Conservation (phyloP, 2,113 vertebrate genomes). For the Antechinus flavipes region DNA sequence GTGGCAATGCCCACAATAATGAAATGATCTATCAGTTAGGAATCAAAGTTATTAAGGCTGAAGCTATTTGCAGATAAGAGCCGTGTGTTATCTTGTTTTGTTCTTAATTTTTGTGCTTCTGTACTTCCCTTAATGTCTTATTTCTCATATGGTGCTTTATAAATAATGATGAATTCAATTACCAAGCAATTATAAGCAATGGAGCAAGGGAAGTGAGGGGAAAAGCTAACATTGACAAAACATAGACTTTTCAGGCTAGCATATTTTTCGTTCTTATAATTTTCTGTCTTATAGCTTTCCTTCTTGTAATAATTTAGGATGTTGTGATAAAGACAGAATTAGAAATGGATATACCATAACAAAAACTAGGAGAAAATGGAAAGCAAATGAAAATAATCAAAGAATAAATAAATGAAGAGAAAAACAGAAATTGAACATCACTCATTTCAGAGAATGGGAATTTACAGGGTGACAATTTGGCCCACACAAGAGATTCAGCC, state of each 20-base stretch:
- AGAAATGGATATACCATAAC: not conserved
- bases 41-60: not conserved
- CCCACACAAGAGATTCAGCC: not conserved
- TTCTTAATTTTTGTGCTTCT: not conserved
- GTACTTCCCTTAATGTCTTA: not conserved
- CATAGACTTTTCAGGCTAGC: not conserved
- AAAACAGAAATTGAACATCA: not conserved
- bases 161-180: not conserved
- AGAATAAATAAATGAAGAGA: not conserved
- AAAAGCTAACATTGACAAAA: not conserved
- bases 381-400: not conserved
- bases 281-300: not conserved
- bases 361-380: not conserved
- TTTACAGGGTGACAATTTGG: conserved; percentile 26
- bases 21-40: not conserved
- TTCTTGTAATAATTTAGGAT: not conserved
- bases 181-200: not conserved
- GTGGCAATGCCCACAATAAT: not conserved
- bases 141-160: not conserved
- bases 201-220: not conserved
- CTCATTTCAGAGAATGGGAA: not conserved
- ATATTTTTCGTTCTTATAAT: not conserved
- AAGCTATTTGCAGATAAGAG: not conserved
- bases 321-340: not conserved
- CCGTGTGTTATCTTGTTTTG: not conserved